Evolutionary conservation across 2,797 vertebrate species (phyloP).

Genomic region (Clarias platycephalus): DNA sequence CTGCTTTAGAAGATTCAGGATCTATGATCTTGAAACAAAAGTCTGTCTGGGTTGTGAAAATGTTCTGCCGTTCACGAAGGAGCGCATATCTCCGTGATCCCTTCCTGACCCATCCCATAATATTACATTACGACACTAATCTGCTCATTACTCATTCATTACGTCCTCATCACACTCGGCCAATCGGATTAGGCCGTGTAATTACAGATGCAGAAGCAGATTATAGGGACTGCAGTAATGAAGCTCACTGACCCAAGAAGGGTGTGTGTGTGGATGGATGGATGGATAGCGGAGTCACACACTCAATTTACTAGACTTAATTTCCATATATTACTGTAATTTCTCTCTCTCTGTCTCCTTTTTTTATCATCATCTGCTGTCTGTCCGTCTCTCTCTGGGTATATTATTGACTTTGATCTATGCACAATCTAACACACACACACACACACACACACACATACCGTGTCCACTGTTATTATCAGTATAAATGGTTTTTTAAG

Average conservation of each 20-base stretch:
- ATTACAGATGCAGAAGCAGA: slow-evolving; percentile 46
- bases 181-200: slow-evolving; percentile 71
- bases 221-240: slow-evolving; percentile 16
- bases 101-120: slow-evolving; percentile 75
- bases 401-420: slow-evolving; percentile 19
- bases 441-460: slow-evolving; percentile 18
- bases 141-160: slow-evolving; percentile 73
- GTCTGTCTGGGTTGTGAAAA: not conserved
- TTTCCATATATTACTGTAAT: slow-evolving; percentile 22
- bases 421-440: not conserved
- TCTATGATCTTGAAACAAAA: not conserved
- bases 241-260: slow-evolving; percentile 6
- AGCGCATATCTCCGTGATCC: slow-evolving; percentile 32
- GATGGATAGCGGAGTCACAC: not conserved
- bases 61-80: slow-evolving; percentile 14
- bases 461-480: not conserved
- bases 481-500: slow-evolving; percentile 1
- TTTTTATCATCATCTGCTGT: not conserved
- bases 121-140: slow-evolving; percentile 64
- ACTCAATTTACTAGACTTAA: not conserved
- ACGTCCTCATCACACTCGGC: slow-evolving; percentile 68
- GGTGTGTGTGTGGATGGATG: not conserved
- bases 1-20: not conserved
- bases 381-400: not conserved
- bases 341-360: not conserved